Conservation (phyloP, 2,888 invertebrate species). For the Rhyacophila evoluta region DNA sequence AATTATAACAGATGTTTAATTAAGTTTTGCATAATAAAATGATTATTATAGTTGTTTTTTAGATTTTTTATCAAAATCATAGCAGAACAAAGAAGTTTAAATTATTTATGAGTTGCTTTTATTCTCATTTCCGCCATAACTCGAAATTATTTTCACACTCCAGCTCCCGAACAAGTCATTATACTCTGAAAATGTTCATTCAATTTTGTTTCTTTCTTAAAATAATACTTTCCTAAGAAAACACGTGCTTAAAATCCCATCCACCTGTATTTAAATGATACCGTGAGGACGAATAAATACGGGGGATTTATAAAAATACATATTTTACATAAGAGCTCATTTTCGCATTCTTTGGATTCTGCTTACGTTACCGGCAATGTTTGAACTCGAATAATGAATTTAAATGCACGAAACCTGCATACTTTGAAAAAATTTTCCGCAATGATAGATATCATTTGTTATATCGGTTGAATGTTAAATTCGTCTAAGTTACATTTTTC, state of each 20-base stretch:
- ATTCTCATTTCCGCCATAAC: constrained; percentile 22
- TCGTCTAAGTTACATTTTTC: too few relatives aligned
- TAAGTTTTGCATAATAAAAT: not conserved
- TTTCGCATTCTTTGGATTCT: constrained; percentile 12
- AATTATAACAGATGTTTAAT: too few relatives aligned
- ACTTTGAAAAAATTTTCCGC: too few relatives aligned
- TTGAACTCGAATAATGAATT: too few relatives aligned
- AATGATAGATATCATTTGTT: too few relatives aligned
- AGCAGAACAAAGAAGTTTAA: constrained; percentile 13
- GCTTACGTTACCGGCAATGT: not conserved
- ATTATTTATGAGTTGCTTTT: constrained; percentile 19
- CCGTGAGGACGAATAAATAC: constrained; percentile 42
- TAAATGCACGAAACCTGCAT: too few relatives aligned
- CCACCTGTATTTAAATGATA: constrained; percentile 37
- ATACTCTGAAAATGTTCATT: constrained; percentile 12
- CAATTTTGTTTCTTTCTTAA: constrained; percentile 24
- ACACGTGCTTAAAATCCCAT: constrained; percentile 26
- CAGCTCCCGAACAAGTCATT: constrained; percentile 22
- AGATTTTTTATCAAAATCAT: not conserved
- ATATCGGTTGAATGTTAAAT: too few relatives aligned
- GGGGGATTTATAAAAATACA: constrained; percentile 35
- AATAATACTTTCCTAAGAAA: constrained; percentile 21
- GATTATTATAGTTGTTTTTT: not conserved
- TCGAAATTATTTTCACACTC: constrained; percentile 24
- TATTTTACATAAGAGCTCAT: constrained; percentile 25